Evolutionary conservation across 2,888 invertebrate genomes (phyloP), one percentile per base, ranked within the genome.

Genomic region (Erebia epiphron): DNA sequence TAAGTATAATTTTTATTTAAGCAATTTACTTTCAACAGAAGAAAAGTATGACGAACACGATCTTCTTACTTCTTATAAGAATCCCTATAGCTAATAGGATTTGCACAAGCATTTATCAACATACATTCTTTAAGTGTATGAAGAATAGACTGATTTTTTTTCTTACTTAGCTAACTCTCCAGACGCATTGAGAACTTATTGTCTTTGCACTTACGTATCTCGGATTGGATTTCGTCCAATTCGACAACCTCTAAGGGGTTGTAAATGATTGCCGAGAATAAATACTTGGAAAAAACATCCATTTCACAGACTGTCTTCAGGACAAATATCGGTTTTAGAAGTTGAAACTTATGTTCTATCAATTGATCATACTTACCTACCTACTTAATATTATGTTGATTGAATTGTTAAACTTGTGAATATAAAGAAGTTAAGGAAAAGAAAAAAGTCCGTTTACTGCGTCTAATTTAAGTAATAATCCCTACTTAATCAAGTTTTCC

Each of bases 141-240:
- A 60, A 49, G 54, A 70, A 68, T 43, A 58, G 52, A 60, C 41
- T 56, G 58, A 68, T 35, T 54, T 68, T 68, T 70, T 50, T 61
- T 67, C 41, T 52, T 71, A 71, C 60, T 72, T 74, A 54, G 70
- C 50, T 72, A 78, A 78, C 78, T 78, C 73, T 74, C 76, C 79
- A 81, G 82, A 82, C 82, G 75, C 79, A 80, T 80, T 75, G 73
- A 75, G 75, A 79, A 76, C 74, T 79, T 77, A 77, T 77, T 76
- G 75, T 75, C 50, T 75, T 76, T 75, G 78, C 72, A 78, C 75
- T 75, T 71, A 75, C 76, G 73, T 73, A 77, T 76, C 65, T 70
- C 73, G 72, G 77, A 79, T 81, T 84, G 81, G 80, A 85, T 76
- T 75, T 71, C 66, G 68, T 79, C 82, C 80, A 84, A 82, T 79